A percentile compares a stretch with the other conserved stretches of the same genome.
Conservation (phyloP, 2,113 vertebrate genomes). For the Salvelinus fontinalis region DNA sequence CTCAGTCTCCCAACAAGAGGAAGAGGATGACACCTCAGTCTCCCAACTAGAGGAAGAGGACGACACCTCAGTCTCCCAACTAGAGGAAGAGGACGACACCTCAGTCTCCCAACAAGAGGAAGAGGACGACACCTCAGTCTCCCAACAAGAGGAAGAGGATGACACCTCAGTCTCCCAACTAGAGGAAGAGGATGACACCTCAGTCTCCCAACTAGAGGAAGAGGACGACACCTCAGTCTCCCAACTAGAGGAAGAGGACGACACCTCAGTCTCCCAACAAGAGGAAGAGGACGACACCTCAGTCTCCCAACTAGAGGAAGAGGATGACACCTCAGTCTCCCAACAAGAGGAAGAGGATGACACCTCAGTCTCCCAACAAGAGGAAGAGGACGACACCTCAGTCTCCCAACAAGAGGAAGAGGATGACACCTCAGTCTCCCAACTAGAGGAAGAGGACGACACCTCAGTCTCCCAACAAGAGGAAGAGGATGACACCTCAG, state of each 20-base stretch:
- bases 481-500: slow-evolving; percentile 34
- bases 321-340: slow-evolving; percentile 53
- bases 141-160: slow-evolving; percentile 49
- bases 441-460: slow-evolving; percentile 22
- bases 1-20: slow-evolving; percentile 67
- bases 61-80: slow-evolving; percentile 55
- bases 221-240: slow-evolving; percentile 39
- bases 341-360: slow-evolving; percentile 45
- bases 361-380: slow-evolving; percentile 21
- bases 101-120: slow-evolving; percentile 22
- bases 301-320: slow-evolving; percentile 19
- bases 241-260: background rate
- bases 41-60: background rate
- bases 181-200: slow-evolving; percentile 29
- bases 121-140: slow-evolving; percentile 54
- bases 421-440: slow-evolving; percentile 32
- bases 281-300: slow-evolving; percentile 37
- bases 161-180: slow-evolving; percentile 23
- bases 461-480: slow-evolving; percentile 51
- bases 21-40: slow-evolving; percentile 44
- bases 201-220: slow-evolving; percentile 56
- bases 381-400: slow-evolving; percentile 28
- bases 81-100: slow-evolving; percentile 39
- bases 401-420: slow-evolving; percentile 56
- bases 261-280: slow-evolving; percentile 56